Conservation (phyloP, 1,140 invertebrate species). For the Macrosteles quadrilineatus region DNA sequence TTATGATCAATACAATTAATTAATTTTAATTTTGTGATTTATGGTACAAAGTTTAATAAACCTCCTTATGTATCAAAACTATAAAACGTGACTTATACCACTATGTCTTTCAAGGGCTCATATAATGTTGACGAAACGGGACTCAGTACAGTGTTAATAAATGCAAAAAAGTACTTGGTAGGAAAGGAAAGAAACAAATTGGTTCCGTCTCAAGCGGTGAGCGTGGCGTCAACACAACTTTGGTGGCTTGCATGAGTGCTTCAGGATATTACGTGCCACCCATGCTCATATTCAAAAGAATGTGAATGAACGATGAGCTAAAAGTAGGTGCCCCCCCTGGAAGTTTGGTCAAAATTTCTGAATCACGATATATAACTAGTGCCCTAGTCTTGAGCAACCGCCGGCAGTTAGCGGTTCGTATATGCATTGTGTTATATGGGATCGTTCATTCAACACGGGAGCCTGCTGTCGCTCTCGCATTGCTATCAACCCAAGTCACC, state of each 20-base stretch:
- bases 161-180: conserved; percentile 34
- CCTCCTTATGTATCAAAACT: too few relatives aligned
- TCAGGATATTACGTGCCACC: conserved; percentile 47
- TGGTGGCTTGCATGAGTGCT: conserved; percentile 43
- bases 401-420: conserved; percentile 46
- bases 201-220: conserved; percentile 7
- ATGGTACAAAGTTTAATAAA: too few relatives aligned
- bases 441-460: too few relatives aligned
- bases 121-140: conserved; percentile 52
- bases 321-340: conserved; percentile 42
- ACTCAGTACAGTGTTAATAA: conserved; percentile 46
- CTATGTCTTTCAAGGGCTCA: too few relatives aligned
- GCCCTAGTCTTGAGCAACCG: conserved; percentile 46
- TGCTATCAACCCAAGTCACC: too few relatives aligned
- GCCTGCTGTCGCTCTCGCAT: too few relatives aligned
- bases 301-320: conserved; percentile 40
- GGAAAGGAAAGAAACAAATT: conserved; percentile 29
- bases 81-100: too few relatives aligned
- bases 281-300: conserved; percentile 49
- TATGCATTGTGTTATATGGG: too few relatives aligned
- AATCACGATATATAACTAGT: conserved; percentile 46
- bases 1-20: too few relatives aligned
- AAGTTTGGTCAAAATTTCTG: conserved; percentile 40
- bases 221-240: conserved; percentile 44
- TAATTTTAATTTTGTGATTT: too few relatives aligned